phyloP scores from a whole-genome alignment of 1,140 invertebrate genomes.

The Latrodectus geometricus region DNA sequence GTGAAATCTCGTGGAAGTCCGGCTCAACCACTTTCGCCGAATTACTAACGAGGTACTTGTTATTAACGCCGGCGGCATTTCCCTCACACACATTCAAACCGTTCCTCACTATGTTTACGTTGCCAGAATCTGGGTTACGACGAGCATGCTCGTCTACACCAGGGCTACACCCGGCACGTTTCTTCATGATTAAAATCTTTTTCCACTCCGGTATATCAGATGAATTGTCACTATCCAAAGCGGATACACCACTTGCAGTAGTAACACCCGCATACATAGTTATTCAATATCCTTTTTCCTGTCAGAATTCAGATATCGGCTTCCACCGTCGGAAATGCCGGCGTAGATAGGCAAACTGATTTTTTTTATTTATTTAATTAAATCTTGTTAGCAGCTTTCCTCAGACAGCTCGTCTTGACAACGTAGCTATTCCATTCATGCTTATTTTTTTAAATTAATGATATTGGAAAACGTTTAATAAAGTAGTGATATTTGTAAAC shows the following conservation, averaged over 20 bases:
- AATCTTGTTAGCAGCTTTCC: background rate
- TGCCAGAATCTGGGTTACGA: slow-evolving; percentile 50
- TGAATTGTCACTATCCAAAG: slow-evolving; percentile 31
- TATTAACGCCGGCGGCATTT: slow-evolving; percentile 1
- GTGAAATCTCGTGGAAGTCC: slow-evolving; percentile 20
- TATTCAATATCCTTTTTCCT: slow-evolving; percentile 58
- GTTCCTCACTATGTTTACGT: slow-evolving; percentile 33
- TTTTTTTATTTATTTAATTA: no score
- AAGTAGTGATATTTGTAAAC: background rate
- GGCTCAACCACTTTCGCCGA: slow-evolving; percentile 35
- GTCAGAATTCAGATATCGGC: slow-evolving; percentile 36
- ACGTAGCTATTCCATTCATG: background rate
- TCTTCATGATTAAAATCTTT: slow-evolving; percentile 55
- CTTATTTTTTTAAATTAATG: background rate
- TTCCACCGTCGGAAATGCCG: slow-evolving; percentile 39
- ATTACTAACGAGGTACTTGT: slow-evolving; percentile 20
- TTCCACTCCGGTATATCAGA: slow-evolving; percentile 58
- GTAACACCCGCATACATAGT: slow-evolving; percentile 42
- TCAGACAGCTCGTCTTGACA: background rate
- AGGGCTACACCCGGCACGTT: slow-evolving; percentile 26
- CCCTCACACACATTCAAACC: slow-evolving; percentile 23
- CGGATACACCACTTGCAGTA: background rate
- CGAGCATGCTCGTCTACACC: slow-evolving; percentile 14
- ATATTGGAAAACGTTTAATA: background rate
- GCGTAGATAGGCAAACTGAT: background rate